Conservation (phyloP, 1,140 invertebrate genomes). For the Triops longicaudatus region DNA sequence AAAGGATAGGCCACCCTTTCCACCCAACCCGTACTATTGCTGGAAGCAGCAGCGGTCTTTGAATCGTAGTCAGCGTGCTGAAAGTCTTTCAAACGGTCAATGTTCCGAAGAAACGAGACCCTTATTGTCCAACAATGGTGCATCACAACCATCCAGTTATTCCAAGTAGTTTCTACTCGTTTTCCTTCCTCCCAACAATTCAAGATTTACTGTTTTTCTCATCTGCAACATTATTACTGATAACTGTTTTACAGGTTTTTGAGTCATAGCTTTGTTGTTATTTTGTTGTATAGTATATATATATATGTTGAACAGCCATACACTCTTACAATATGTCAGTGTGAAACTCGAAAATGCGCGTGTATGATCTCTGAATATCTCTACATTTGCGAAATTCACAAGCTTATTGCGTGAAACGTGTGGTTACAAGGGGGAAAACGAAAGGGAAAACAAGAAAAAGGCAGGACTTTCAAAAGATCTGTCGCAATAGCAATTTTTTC, state of each 20-base stretch:
- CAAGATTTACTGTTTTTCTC: neutral
- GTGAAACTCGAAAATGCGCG: neutral
- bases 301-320: neutral
- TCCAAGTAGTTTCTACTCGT: neutral
- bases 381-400: neutral
- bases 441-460: neutral
- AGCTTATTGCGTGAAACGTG: neutral
- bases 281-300: too few species aligned
- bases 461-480: neutral
- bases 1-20: conserved; percentile 48
- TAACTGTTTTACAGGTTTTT: neutral
- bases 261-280: neutral
- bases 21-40: conserved; percentile 39
- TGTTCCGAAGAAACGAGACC: neutral
- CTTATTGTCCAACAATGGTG: neutral
- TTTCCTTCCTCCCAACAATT: neutral
- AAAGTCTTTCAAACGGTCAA: neutral
- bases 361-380: conserved; percentile 3
- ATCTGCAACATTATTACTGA: neutral
- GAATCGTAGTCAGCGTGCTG: too few species aligned
- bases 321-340: neutral
- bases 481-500: neutral
- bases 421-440: neutral
- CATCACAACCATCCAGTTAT: neutral
- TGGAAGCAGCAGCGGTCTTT: conserved; percentile 20